These are phyloP conservation scores for Gallinago nigripennis DNA, from an alignment of 2,797 vertebrate species.

Conservation along the genomic window DNA sequence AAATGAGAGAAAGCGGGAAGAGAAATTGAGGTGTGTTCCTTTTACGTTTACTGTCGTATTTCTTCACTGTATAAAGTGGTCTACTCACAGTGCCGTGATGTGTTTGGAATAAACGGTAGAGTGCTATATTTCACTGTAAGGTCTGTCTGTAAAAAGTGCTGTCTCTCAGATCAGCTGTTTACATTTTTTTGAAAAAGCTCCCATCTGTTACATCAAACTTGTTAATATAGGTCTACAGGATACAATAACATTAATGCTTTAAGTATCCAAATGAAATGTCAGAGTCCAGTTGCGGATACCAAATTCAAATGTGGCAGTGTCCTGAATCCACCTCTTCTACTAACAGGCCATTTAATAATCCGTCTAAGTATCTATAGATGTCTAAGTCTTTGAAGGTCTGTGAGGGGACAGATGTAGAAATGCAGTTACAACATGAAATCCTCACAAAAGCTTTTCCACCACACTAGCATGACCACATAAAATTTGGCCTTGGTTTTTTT, in stretches of 20 bases:
- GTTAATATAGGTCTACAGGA: slow-evolving; percentile 66
- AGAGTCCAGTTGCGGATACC: slow-evolving; percentile 43
- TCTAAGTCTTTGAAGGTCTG: slow-evolving; percentile 56
- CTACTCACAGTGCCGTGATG: background rate
- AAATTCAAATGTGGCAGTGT: slow-evolving; percentile 57
- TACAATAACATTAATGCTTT: slow-evolving; percentile 72
- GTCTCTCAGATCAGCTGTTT: slow-evolving; percentile 67
- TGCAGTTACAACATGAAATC: slow-evolving; percentile 62
- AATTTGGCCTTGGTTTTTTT: slow-evolving; percentile 37
- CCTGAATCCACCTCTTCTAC: slow-evolving; percentile 69
- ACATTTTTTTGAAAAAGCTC: slow-evolving; percentile 70
- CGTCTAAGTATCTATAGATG: slow-evolving; percentile 22
- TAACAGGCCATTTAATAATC: slow-evolving; percentile 71
- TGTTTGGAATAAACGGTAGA: slow-evolving; percentile 61
- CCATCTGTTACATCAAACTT: slow-evolving; percentile 73
- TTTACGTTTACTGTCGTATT: slow-evolving; percentile 22
- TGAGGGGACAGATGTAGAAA: slow-evolving; percentile 67
- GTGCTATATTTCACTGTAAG: slow-evolving; percentile 53
- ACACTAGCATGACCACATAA: slow-evolving; percentile 19
- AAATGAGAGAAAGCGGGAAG: background rate
- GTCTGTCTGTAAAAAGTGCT: slow-evolving; percentile 65
- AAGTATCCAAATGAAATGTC: slow-evolving; percentile 68
- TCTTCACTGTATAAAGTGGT: slow-evolving; percentile 3
- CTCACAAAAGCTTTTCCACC: slow-evolving; percentile 60
- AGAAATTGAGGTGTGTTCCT: slow-evolving; percentile 1